phyloP scores from a whole-genome alignment of 2,888 invertebrate species.

The Ochropleura leucogaster region DNA sequence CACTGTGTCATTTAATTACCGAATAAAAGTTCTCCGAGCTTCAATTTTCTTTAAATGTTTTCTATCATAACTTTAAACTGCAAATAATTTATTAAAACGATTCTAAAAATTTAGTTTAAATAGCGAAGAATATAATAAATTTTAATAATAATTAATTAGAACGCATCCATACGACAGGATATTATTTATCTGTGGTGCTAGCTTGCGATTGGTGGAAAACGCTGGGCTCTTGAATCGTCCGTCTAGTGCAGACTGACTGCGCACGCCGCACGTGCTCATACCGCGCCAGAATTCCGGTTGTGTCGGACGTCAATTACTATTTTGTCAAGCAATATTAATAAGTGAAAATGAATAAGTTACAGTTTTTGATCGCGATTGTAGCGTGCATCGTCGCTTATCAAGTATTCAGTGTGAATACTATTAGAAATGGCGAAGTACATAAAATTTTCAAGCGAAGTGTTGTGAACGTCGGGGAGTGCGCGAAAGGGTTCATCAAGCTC shows the following conservation, averaged over 20 bases:
- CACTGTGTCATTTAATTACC: no score
- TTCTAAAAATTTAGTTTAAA: neutral
- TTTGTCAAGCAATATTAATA: neutral
- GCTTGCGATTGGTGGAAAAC: conserved; percentile 8
- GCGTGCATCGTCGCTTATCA: neutral
- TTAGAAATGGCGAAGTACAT: neutral
- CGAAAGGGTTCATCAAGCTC: neutral
- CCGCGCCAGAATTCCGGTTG: neutral
- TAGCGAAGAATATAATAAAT: neutral
- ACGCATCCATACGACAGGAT: neutral
- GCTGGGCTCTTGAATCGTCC: neutral
- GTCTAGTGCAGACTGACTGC: neutral
- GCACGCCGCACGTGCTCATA: neutral
- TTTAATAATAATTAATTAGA: neutral
- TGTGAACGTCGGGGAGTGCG: neutral
- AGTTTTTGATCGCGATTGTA: neutral
- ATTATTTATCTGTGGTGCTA: neutral
- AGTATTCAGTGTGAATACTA: neutral
- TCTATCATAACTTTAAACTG: neutral
- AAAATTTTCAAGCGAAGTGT: neutral
- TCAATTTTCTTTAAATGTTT: neutral
- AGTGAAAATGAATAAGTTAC: neutral
- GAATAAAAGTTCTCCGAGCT: neutral
- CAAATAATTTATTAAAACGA: neutral
- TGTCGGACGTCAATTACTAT: neutral